Evolutionary conservation across 2,113 vertebrate genomes (phyloP).

Genomic region (Platichthys stellatus): DNA sequence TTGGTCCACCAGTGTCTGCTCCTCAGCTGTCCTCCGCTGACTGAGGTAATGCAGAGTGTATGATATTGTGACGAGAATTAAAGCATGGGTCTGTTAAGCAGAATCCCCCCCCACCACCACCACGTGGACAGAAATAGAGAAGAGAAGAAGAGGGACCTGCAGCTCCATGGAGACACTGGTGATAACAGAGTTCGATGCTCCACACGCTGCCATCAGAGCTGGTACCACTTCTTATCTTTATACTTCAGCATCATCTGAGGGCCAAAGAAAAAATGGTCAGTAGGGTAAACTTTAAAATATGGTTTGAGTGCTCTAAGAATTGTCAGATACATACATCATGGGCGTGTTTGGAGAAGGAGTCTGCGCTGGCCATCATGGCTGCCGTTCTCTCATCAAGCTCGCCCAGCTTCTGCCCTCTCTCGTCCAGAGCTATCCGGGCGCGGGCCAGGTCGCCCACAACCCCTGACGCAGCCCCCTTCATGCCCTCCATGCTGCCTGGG

Average conservation of each 20-base stretch:
- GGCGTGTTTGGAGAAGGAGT: constrained; percentile 97
- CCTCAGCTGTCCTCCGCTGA: constrained; percentile 80
- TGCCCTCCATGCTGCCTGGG: constrained; percentile 94
- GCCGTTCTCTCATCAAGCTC: constrained; percentile 96
- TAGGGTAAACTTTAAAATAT: neutral
- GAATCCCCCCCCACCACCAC: constrained; percentile 22
- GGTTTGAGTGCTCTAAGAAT: neutral
- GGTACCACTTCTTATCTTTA: constrained; percentile 99
- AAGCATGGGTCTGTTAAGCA: constrained; percentile 55
- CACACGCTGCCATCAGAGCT: constrained; percentile 88
- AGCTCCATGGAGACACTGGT: constrained; percentile 52
- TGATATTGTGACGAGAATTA: constrained; percentile 86
- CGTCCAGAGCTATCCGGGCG: constrained; percentile 94
- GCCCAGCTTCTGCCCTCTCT: constrained; percentile 95
- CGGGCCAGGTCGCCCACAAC: constrained; percentile 94
- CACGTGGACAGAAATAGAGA: constrained; percentile 53
- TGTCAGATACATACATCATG: constrained; percentile 84
- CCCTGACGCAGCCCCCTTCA: constrained; percentile 96
- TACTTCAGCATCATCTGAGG: constrained; percentile 97
- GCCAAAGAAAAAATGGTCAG: neutral
- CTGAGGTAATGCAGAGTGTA: constrained; percentile 88
- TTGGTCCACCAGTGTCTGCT: constrained; percentile 51
- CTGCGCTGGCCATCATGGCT: constrained; percentile 97
- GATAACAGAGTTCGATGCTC: constrained; percentile 62
- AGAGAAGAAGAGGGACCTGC: constrained; percentile 54